phyloP scores from a whole-genome alignment of 2,888 invertebrate species.

The Stegana nigrithorax region DNA sequence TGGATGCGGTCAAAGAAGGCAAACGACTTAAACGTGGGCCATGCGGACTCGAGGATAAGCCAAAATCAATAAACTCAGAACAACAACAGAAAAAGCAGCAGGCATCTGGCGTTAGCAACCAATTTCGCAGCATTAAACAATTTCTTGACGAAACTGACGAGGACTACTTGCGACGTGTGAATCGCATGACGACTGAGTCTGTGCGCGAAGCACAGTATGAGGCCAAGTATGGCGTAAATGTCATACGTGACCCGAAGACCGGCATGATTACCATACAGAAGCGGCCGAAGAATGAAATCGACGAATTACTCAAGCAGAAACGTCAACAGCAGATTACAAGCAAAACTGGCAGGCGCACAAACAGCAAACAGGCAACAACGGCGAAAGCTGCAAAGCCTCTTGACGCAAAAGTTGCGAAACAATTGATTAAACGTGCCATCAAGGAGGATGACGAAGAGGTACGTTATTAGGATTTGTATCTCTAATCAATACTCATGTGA shows the following conservation, averaged over 20 bases:
- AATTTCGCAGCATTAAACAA: conserved; percentile 72
- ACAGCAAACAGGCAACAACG: conserved; percentile 39
- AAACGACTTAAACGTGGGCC: conserved; percentile 57
- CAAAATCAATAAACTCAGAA: conserved; percentile 44
- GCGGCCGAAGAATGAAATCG: conserved; percentile 71
- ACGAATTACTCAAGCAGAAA: conserved; percentile 69
- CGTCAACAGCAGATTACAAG: conserved; percentile 51
- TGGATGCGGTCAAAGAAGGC: conserved; percentile 68
- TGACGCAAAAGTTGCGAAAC: conserved; percentile 55
- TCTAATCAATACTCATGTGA: not conserved
- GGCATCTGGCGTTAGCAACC: conserved; percentile 52
- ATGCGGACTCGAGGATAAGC: conserved; percentile 61
- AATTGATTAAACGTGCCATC: conserved; percentile 63
- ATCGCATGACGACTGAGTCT: conserved; percentile 74
- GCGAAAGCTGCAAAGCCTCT: conserved; percentile 35
- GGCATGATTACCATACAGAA: conserved; percentile 69
- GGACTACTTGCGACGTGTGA: conserved; percentile 76
- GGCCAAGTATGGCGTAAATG: conserved; percentile 73
- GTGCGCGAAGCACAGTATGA: conserved; percentile 74
- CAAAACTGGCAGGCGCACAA: conserved; percentile 65
- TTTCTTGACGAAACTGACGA: conserved; percentile 74
- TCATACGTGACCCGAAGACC: conserved; percentile 71
- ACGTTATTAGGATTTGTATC: conserved; percentile 11
- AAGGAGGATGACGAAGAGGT: conserved; percentile 58
- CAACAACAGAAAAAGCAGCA: conserved; percentile 34